These are phyloP conservation scores for Hydractinia symbiolongicarpus DNA, from an alignment of 30 jellyfish, hydroid and myxozoan genomes.

Conservation along the genomic window DNA sequence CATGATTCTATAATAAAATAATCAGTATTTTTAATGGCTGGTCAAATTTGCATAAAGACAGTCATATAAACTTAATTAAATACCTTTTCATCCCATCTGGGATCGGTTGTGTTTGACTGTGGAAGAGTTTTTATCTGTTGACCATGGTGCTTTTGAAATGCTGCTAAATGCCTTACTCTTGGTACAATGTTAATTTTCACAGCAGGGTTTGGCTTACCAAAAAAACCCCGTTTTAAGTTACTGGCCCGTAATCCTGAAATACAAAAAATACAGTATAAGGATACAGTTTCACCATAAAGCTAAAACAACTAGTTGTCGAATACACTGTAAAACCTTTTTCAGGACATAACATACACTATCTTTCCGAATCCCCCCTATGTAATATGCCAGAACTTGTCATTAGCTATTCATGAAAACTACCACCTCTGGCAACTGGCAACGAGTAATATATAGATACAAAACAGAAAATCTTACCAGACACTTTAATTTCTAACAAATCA, in stretches of 20 bases:
- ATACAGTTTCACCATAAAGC: not conserved
- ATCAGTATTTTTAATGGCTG: not conserved
- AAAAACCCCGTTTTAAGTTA: slow-evolving; percentile 74
- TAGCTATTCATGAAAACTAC: no score
- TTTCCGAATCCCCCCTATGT: no score
- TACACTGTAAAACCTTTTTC: not conserved
- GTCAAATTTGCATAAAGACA: not conserved
- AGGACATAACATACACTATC: no score
- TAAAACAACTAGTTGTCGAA: not conserved
- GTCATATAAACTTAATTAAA: not conserved
- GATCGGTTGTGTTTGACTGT: slow-evolving; percentile 55
- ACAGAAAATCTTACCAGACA: slow-evolving; percentile 53
- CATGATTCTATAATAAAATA: slow-evolving; percentile 50
- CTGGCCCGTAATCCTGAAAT: slow-evolving; percentile 64
- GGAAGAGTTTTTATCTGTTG: slow-evolving; percentile 68
- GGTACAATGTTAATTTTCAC: slow-evolving; percentile 75
- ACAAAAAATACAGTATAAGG: not conserved
- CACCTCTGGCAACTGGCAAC: no score
- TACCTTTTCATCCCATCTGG: slow-evolving; percentile 85
- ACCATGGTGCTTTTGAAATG: slow-evolving; percentile 70
- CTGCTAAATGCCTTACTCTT: slow-evolving; percentile 71
- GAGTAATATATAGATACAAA: not conserved
- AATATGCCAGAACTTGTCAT: no score
- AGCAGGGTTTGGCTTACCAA: slow-evolving; percentile 89
- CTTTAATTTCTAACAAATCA: slow-evolving; percentile 56